Evolutionary conservation across 2,113 vertebrate genomes (phyloP).

Genomic region (Myocastor coypus): DNA sequence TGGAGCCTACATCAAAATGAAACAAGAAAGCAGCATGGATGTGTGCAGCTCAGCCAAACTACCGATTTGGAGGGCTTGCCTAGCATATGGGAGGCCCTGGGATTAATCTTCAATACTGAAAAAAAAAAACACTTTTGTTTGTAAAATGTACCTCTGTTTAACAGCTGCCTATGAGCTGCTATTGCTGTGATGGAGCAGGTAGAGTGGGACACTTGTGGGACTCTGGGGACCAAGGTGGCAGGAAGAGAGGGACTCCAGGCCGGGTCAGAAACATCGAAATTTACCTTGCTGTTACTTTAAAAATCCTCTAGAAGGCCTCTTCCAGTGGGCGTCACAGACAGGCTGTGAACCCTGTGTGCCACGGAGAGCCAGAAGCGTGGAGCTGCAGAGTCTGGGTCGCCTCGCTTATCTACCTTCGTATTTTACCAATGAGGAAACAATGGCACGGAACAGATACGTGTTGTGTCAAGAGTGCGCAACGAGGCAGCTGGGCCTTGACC

Average conservation of each 20-base stretch:
- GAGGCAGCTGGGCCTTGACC: background rate
- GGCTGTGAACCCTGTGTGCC: background rate
- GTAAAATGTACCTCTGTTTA: background rate
- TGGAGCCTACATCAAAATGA: background rate
- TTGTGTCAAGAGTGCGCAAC: background rate
- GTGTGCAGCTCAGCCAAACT: background rate
- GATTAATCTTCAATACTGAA: background rate
- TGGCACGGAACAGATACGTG: background rate
- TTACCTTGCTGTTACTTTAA: background rate
- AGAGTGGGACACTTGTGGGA: background rate
- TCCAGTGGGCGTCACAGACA: background rate
- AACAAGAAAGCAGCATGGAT: background rate
- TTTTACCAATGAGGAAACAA: conserved; percentile 25
- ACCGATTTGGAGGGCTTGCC: background rate
- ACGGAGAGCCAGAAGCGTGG: background rate
- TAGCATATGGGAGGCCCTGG: background rate
- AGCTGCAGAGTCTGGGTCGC: background rate
- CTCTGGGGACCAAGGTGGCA: background rate
- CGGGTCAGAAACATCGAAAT: background rate
- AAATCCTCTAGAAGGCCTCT: conserved; percentile 6
- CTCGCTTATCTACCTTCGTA: background rate
- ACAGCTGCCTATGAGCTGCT: conserved; percentile 6
- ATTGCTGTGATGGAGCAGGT: background rate
- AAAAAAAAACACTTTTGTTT: background rate
- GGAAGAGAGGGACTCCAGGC: background rate